phyloP scores from a whole-genome alignment of 2,797 vertebrate species.

The Chaetodon trifasciatus region DNA sequence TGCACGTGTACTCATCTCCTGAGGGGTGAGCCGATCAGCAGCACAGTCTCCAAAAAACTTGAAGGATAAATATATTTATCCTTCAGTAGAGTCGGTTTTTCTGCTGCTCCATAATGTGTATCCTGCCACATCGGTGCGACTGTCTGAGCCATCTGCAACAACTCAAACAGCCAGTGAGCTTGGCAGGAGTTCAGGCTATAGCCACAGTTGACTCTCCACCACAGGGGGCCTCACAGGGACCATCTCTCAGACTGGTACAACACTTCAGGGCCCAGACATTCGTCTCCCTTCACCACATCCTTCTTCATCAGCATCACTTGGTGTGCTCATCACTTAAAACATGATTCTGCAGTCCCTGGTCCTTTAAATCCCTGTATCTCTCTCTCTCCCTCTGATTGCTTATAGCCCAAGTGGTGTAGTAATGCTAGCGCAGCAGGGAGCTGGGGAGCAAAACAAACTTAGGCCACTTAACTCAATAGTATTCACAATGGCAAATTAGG shows the following conservation, averaged over 20 bases:
- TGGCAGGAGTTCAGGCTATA: conserved; percentile 57
- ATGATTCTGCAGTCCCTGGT: conserved; percentile 33
- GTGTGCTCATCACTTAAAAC: conserved; percentile 45
- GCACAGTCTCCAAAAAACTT: background rate
- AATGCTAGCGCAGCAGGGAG: conserved; percentile 72
- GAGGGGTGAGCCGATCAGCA: conserved; percentile 11
- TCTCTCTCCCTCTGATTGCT: conserved; percentile 42
- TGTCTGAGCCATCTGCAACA: conserved; percentile 67
- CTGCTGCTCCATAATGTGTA: conserved; percentile 29
- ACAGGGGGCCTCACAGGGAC: conserved; percentile 38
- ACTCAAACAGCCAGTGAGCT: conserved; percentile 51
- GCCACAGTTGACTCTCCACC: conserved; percentile 48
- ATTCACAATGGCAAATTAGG: conserved; percentile 78
- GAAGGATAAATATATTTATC: conserved; percentile 5
- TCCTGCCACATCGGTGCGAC: conserved; percentile 37
- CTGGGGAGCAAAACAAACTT: conserved; percentile 74
- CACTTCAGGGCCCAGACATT: conserved; percentile 59
- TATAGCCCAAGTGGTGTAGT: conserved; percentile 47
- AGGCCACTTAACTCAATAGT: conserved; percentile 72
- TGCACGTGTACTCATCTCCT: conserved; percentile 9
- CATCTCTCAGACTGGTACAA: conserved; percentile 50
- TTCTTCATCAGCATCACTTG: conserved; percentile 70
- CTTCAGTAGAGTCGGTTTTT: background rate
- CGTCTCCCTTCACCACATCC: conserved; percentile 63
- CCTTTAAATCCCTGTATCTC: conserved; percentile 36